Conservation (phyloP, 2,113 vertebrate genomes). For the Cygnus buccinator region DNA sequence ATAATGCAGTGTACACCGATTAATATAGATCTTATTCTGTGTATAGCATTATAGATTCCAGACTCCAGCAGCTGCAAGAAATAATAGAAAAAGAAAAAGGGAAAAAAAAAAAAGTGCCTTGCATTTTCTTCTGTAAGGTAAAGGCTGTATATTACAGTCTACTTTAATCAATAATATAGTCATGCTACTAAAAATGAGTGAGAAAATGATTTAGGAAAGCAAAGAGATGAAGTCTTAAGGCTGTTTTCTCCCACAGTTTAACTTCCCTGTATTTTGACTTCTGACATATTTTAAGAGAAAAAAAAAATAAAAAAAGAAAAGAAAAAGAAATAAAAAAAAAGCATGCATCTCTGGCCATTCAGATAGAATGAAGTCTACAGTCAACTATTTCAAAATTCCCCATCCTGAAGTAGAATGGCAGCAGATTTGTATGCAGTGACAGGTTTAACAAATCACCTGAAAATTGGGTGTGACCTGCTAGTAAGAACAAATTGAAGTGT, state of each 20-base stretch:
- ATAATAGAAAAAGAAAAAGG: background rate
- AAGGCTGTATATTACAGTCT: background rate
- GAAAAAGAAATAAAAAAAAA: background rate
- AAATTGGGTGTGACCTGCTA: constrained; percentile 6
- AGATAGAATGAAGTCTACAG: background rate
- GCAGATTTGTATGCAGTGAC: constrained; percentile 14
- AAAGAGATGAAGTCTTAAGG: background rate
- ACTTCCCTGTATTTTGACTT: background rate
- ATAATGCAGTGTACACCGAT: background rate
- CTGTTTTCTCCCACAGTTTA: background rate
- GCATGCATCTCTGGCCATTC: background rate
- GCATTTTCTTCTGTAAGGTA: constrained; percentile 1
- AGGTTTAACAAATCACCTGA: constrained; percentile 50
- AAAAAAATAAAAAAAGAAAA: background rate
- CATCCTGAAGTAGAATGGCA: background rate
- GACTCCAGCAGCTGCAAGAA: background rate
- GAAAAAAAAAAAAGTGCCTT: background rate
- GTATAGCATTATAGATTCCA: background rate
- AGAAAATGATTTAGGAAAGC: constrained; percentile 8
- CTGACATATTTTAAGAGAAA: background rate
- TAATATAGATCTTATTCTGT: background rate
- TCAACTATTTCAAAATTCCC: background rate
- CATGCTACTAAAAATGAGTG: background rate
- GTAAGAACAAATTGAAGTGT: constrained; percentile 9
- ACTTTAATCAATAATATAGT: constrained; percentile 20